Percentiles rank a stretch among this genome's conserved stretches.
These are phyloP conservation scores for Aphelinus certus DNA, from an alignment of 1,140 invertebrate genomes.

Conservation along the genomic window DNA sequence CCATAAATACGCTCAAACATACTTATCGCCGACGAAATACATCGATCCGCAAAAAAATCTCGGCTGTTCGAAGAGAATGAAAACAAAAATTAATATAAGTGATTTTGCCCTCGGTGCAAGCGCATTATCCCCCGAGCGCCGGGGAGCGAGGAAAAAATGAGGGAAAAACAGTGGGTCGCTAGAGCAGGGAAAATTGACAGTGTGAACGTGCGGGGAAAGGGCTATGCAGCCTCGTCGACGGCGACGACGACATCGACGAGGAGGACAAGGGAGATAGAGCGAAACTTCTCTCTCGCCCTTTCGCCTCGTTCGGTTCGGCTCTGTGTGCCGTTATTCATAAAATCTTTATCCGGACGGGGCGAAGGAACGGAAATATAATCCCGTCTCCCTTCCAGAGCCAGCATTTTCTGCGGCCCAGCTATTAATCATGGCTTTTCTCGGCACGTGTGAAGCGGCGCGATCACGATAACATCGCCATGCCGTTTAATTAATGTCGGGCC, in stretches of 20 bases:
- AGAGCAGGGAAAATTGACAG: constrained; percentile 13
- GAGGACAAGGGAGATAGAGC: background rate
- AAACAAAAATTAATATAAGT: constrained; percentile 13
- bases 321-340: constrained; percentile 29
- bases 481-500: constrained; percentile 52
- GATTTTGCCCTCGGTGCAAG: background rate
- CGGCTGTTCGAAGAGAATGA: too few relatives aligned
- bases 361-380: constrained; percentile 18
- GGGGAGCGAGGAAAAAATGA: background rate
- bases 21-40: constrained; percentile 6
- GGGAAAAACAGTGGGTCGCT: constrained; percentile 6
- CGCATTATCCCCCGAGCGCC: constrained; percentile 15
- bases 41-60: background rate
- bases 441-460: constrained; percentile 43
- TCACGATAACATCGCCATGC: constrained; percentile 44
- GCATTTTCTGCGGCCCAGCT: constrained; percentile 19
- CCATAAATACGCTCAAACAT: background rate
- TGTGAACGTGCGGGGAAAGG: background rate
- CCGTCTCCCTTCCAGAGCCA: background rate
- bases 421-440: constrained; percentile 51
- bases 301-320: background rate
- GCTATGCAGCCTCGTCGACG: background rate
- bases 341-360: constrained; percentile 28
- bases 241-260: background rate
- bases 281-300: background rate